Evolutionary conservation across 2,113 vertebrate species (phyloP), one percentile per base, ranked within the genome.

Genomic region (Apteryx owenii): DNA sequence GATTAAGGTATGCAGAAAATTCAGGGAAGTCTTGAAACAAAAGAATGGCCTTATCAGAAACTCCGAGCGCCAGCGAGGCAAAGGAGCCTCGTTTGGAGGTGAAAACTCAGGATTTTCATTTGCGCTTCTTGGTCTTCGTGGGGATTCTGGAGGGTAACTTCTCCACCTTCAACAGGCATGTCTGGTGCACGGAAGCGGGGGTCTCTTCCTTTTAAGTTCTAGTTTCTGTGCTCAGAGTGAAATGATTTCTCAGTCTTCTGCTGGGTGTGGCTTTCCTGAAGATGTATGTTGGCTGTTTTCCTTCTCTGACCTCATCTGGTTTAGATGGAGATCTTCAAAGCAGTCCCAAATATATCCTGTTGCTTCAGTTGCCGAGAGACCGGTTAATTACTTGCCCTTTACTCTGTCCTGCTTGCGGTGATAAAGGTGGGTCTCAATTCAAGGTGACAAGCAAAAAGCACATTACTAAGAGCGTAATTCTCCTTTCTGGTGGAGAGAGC

Each of bases 41-140:
- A 73, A 64, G 33, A 44, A 33, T 4, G 2, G 12, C 10, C 62
- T 64, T 42, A 18, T 66, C 22, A 25, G 76, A 54, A 68, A 61
- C 73, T 46, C 4, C 5, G 4, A 4, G 42, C 66, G 53, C 70
- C 0, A 0, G 5, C 13, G 66, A 15, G 28, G 51, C 61, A 2
- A 0, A 5, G 6, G 22, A 44, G 28, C 42, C 46, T 38, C 23
- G 9, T 20, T 33, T 2, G 4, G 64, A 66, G 58, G 64, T 12
- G 82, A 48, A 31, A 33, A 25, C 9, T 81, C 31, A 2, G 46
- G 21, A 3, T 17, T 33, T 77, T 38, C 10, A 7, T 46, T 42
- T 61, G 46, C 0, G 0, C 60, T 44, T 85, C 69, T 71, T 7
- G 0, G 1, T 46, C 13, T 9, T 28, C 17, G 29, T 17, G 51